A percentile compares a stretch with the other conserved stretches of the same genome.
Evolutionary conservation across 2,113 vertebrate genomes (phyloP).

Genomic region (Morone chrysops): DNA sequence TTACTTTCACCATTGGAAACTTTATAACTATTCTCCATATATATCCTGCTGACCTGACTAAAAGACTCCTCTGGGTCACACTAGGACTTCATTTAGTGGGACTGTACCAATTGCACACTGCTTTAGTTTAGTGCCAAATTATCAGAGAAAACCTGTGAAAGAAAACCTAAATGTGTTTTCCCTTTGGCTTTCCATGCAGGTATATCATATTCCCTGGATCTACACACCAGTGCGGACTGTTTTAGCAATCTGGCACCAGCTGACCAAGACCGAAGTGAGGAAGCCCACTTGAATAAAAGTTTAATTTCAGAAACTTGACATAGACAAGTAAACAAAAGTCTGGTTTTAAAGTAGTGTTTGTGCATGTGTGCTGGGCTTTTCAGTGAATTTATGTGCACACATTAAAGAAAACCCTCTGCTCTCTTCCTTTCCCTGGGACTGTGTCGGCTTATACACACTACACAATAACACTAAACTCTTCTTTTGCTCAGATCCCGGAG

Average conservation of each 20-base stretch:
- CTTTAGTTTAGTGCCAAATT: neutral
- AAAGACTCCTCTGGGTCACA: too few relatives aligned
- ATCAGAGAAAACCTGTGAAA: too few relatives aligned
- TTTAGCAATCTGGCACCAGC: conserved; percentile 72
- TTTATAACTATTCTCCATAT: neutral
- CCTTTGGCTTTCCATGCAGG: conserved; percentile 41
- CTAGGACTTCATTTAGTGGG: neutral
- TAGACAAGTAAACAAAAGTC: neutral
- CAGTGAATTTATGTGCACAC: neutral
- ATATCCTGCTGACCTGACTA: neutral
- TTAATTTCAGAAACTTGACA: neutral
- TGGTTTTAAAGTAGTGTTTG: neutral
- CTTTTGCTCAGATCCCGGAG: conserved; percentile 66
- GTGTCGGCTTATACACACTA: neutral
- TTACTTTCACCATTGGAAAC: too few relatives aligned
- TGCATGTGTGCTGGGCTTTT: neutral
- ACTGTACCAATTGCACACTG: neutral
- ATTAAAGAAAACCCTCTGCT: neutral
- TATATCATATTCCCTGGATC: conserved; percentile 73
- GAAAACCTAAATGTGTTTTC: neutral
- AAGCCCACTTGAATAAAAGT: neutral
- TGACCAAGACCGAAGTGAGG: conserved; percentile 73
- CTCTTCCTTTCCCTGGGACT: neutral
- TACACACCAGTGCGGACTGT: conserved; percentile 59
- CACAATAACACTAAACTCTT: neutral